Percentiles rank a stretch among this genome's conserved stretches.
Conservation (phyloP, 2,888 invertebrate genomes). For the Julus scanicus region DNA sequence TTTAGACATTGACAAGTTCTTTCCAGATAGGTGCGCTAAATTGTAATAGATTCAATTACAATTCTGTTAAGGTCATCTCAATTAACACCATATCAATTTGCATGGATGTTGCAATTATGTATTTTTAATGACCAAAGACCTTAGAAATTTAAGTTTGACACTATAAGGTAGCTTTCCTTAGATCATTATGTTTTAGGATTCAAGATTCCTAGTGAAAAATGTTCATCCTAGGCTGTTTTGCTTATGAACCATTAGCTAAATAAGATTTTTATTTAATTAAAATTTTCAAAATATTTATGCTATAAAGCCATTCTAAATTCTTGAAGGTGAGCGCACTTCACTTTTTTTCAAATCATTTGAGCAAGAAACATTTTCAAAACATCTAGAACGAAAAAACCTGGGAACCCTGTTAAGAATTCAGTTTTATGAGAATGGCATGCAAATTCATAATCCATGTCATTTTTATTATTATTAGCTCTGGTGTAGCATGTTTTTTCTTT, state of each 20-base stretch:
- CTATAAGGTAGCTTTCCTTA: too few species aligned
- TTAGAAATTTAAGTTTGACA: too few species aligned
- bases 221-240: too few species aligned
- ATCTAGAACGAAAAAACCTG: not conserved
- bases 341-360: not conserved
- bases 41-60: not conserved
- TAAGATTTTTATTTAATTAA: not conserved
- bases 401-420: not conserved
- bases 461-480: not conserved
- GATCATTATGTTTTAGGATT: too few species aligned
- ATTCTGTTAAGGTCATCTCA: not conserved
- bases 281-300: not conserved
- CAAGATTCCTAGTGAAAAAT: too few species aligned
- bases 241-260: too few species aligned
- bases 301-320: not conserved
- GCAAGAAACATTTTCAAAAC: not conserved
- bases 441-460: not conserved
- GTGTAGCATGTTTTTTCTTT: not conserved
- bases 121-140: not conserved
- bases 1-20: not conserved
- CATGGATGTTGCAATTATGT: not conserved
- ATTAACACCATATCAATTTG: not conserved
- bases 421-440: not conserved
- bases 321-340: not conserved
- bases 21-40: not conserved